Evolutionary conservation across 1,140 invertebrate species (phyloP).

Genomic region (Marisa cornuarietis): DNA sequence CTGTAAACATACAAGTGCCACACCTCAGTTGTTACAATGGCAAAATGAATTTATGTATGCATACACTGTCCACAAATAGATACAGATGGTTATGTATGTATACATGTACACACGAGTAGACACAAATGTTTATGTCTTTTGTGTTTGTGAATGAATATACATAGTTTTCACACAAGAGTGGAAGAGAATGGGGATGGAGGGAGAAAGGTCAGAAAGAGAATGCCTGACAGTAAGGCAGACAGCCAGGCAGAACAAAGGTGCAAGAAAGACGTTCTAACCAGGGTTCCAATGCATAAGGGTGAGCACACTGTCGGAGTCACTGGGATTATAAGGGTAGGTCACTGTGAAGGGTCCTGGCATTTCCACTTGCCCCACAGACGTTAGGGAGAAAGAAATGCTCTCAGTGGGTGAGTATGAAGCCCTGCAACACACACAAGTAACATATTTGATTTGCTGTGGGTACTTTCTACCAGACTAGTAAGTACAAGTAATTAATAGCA

Average conservation of each 20-base stretch:
- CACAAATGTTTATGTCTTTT: too few relatives aligned
- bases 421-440: not conserved
- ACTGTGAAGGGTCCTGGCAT: slow-evolving; percentile 39
- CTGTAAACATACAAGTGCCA: slow-evolving; percentile 20
- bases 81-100: too few relatives aligned
- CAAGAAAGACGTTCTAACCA: slow-evolving; percentile 3
- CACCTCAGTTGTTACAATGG: too few relatives aligned
- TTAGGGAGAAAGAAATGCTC: slow-evolving; percentile 29
- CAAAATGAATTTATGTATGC: too few relatives aligned
- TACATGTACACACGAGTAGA: not conserved
- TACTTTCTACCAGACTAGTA: too few relatives aligned
- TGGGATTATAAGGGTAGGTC: slow-evolving; percentile 20
- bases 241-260: not conserved
- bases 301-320: slow-evolving; percentile 16
- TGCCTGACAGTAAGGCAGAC: not conserved
- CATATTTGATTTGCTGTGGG: not conserved
- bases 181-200: too few relatives aligned
- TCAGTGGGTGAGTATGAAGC: not conserved
- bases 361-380: slow-evolving; percentile 32
- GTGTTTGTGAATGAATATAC: too few relatives aligned
- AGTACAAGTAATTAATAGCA: too few relatives aligned
- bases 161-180: too few relatives aligned
- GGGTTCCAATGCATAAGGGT: slow-evolving; percentile 40
- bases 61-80: not conserved
- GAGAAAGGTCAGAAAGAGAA: not conserved